These are phyloP conservation scores for Holacanthus passer DNA, from an alignment of 2,113 vertebrate genomes.

Conservation along the genomic window DNA sequence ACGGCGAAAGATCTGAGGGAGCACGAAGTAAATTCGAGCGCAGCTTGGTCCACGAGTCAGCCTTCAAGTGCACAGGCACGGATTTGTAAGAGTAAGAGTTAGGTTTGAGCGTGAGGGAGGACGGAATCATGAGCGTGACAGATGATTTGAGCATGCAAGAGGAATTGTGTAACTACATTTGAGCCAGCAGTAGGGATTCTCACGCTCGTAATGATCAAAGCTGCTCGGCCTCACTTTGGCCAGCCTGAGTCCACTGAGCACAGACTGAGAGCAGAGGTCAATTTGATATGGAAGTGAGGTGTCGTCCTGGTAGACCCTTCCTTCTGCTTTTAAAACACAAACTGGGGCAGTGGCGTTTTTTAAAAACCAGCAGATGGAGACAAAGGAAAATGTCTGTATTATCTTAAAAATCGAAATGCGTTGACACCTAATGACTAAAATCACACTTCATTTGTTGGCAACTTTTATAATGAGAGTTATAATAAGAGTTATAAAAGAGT, in stretches of 20 bases:
- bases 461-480: too few relatives aligned
- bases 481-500: too few relatives aligned
- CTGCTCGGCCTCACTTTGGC: neutral
- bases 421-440: neutral
- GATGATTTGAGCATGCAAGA: neutral
- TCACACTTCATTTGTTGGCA: neutral
- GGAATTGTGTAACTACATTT: neutral
- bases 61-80: neutral
- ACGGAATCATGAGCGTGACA: neutral
- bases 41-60: neutral
- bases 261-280: neutral
- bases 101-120: neutral
- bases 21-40: neutral
- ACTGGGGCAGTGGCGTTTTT: neutral
- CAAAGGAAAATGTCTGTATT: neutral
- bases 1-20: neutral
- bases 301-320: neutral
- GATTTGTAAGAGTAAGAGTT: neutral
- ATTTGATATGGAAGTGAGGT: neutral
- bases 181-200: neutral
- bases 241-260: neutral
- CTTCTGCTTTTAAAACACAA: neutral
- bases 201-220: neutral
- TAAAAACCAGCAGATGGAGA: neutral
- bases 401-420: neutral